These are phyloP conservation scores for Clitarchus hookeri DNA, from an alignment of 2,888 invertebrate genomes.

Conservation along the genomic window DNA sequence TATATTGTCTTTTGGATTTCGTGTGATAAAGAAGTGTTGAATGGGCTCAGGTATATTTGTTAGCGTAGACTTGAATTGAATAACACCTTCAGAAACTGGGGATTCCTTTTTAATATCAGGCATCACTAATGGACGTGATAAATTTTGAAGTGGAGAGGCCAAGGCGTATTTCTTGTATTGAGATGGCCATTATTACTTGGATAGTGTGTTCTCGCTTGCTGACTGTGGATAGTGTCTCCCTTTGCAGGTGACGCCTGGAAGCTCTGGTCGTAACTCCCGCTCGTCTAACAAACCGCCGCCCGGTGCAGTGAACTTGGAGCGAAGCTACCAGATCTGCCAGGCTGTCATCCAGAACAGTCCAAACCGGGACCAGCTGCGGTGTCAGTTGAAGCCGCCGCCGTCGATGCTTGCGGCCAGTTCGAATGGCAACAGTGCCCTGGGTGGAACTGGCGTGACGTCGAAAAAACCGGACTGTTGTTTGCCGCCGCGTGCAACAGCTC, in stretches of 20 bases:
- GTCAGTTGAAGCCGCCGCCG: conserved; percentile 84
- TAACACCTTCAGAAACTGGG: not conserved
- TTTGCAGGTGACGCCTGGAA: conserved; percentile 33
- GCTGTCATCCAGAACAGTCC: conserved; percentile 89
- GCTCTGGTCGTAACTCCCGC: conserved; percentile 39
- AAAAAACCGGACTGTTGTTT: conserved; percentile 49
- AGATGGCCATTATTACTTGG: not conserved
- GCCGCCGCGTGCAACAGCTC: conserved; percentile 48
- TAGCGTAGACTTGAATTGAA: not conserved
- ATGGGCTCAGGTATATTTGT: not conserved
- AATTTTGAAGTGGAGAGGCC: not conserved
- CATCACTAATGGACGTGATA: not conserved
- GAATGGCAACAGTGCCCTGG: conserved; percentile 42
- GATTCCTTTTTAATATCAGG: not conserved
- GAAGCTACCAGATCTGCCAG: conserved; percentile 91
- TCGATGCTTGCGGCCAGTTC: conserved; percentile 64
- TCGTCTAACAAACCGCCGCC: conserved; percentile 75
- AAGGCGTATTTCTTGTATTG: not conserved
- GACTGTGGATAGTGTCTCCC: conserved; percentile 11
- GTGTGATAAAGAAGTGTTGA: not conserved
- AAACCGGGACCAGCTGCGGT: conserved; percentile 83
- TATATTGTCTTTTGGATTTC: not conserved
- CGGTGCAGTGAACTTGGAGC: conserved; percentile 88
- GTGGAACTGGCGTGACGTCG: conserved; percentile 49
- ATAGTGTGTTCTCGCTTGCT: conserved; percentile 15